Conservation (phyloP, 2,113 vertebrate genomes). For the Lasiurus cinereus region DNA sequence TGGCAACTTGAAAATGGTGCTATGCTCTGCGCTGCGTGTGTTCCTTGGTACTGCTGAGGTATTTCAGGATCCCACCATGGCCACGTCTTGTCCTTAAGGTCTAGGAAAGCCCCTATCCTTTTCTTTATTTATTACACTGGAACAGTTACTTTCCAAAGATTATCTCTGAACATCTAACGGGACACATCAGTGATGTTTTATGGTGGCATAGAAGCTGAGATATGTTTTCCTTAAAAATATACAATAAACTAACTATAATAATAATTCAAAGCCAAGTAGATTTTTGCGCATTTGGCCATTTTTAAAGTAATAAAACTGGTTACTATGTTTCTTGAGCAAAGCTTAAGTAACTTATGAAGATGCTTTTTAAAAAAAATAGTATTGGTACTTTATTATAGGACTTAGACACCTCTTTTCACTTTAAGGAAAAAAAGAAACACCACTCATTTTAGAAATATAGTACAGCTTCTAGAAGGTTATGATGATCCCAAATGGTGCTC, state of each 20-base stretch:
- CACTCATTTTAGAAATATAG: neutral
- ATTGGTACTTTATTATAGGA: conserved; percentile 73
- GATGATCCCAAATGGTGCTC: neutral
- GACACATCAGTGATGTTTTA: conserved; percentile 35
- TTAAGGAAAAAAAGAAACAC: neutral
- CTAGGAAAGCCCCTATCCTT: conserved; percentile 67
- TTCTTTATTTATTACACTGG: conserved; percentile 90
- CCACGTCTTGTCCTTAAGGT: conserved; percentile 30
- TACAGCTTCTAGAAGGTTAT: conserved; percentile 54
- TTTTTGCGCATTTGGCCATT: conserved; percentile 61
- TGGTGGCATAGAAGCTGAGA: conserved; percentile 47
- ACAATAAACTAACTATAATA: neutral
- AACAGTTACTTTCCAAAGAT: conserved; percentile 79
- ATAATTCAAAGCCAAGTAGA: neutral
- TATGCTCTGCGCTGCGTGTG: conserved; percentile 56
- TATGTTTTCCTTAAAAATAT: conserved; percentile 62
- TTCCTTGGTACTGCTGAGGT: conserved; percentile 38
- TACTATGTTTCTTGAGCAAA: conserved; percentile 71
- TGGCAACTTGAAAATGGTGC: conserved; percentile 79
- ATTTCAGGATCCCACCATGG: neutral
- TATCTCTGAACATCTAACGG: conserved; percentile 73
- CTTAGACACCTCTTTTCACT: conserved; percentile 45
- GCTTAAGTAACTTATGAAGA: conserved; percentile 47
- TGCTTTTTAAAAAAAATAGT: neutral
- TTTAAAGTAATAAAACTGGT: conserved; percentile 68